Conservation (phyloP, 2,113 vertebrate genomes). For the Crotalus helleri region DNA sequence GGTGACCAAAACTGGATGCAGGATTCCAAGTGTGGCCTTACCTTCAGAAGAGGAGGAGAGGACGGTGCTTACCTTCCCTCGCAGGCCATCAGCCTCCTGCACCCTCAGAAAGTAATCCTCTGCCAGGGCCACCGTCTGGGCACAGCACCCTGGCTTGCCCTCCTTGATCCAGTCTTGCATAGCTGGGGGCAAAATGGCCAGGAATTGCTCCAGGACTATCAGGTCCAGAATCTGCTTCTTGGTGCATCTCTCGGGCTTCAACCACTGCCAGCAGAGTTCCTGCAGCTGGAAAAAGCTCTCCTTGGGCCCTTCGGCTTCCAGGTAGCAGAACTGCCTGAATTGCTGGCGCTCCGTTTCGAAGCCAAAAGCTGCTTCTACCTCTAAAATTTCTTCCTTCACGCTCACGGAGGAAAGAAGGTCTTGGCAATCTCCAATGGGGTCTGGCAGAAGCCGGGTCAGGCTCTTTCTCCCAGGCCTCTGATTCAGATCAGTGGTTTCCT, state of each 20-base stretch:
- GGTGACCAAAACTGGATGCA: no score
- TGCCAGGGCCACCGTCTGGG: not conserved
- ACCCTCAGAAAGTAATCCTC: not conserved
- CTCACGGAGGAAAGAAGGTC: not conserved
- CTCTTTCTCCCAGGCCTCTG: not conserved
- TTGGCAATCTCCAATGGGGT: no score
- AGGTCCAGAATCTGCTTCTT: constrained; percentile 5
- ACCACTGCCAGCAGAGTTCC: constrained; percentile 11
- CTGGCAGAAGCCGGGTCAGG: not conserved
- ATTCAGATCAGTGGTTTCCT: not conserved
- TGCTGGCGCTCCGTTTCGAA: not conserved
- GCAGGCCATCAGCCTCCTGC: not conserved
- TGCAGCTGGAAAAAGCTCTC: not conserved
- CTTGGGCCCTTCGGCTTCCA: not conserved
- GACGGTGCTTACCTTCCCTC: not conserved
- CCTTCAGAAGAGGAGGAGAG: not conserved
- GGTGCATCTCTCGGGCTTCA: not conserved
- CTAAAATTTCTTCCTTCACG: constrained; percentile 11
- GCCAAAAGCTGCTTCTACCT: not conserved
- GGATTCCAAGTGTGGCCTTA: no score
- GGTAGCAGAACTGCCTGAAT: constrained; percentile 1
- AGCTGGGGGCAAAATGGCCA: not conserved
- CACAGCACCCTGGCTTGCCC: not conserved
- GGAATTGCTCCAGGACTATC: constrained; percentile 9
- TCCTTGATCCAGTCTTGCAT: constrained; percentile 8